Percentiles rank a stretch among this genome's conserved stretches.
These are phyloP conservation scores for Drosophila eugracilis DNA, from an alignment of 1,140 invertebrate genomes.

Conservation along the genomic window DNA sequence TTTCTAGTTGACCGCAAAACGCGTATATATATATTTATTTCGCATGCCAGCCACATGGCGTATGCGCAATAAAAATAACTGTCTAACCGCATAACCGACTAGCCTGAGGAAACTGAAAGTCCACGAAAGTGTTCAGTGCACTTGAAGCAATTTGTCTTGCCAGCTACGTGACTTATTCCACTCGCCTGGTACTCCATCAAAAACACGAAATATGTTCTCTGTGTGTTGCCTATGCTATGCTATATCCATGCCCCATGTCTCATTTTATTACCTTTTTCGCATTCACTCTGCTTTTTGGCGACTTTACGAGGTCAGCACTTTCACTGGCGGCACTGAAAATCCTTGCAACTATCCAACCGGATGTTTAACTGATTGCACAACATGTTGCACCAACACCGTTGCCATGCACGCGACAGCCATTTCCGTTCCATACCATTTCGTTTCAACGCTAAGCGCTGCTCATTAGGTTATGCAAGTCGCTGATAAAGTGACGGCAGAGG, in stretches of 20 bases:
- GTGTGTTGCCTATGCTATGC: conserved; percentile 27
- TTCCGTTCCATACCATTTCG: conserved; percentile 55
- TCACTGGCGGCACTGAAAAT: conserved; percentile 32
- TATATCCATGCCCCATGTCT: conserved; percentile 25
- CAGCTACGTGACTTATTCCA: conserved; percentile 72
- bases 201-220: conserved; percentile 41
- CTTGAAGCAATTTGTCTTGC: conserved; percentile 79
- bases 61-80: conserved; percentile 82
- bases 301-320: conserved; percentile 59
- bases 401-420: conserved; percentile 28
- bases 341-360: conserved; percentile 44
- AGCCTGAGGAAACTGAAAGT: conserved; percentile 34
- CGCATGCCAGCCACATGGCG: conserved; percentile 52
- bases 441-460: conserved; percentile 44
- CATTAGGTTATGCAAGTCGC: conserved; percentile 71
- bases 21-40: conserved; percentile 37
- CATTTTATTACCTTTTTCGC: conserved; percentile 61
- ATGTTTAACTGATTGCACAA: conserved; percentile 73
- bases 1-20: conserved; percentile 70
- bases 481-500: not conserved
- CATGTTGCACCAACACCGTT: conserved; percentile 35
- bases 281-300: conserved; percentile 28
- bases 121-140: conserved; percentile 54
- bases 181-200: conserved; percentile 36
- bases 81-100: conserved; percentile 57